Conservation (phyloP, 2,113 vertebrate genomes). For the Ornithorhynchus anatinus region DNA sequence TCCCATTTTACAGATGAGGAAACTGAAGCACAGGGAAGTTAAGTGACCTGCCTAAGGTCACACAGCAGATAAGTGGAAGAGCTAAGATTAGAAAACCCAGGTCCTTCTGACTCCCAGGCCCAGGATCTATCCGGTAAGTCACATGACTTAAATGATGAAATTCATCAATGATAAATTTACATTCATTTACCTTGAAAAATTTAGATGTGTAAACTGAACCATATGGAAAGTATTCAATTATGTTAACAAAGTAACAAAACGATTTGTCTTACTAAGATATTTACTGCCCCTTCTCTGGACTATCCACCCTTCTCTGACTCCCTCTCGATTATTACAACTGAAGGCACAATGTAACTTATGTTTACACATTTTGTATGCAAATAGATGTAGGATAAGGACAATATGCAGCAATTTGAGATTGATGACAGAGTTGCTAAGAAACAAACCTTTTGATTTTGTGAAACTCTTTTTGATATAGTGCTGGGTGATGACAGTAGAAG, state of each 20-base stretch:
- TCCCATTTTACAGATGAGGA: no score
- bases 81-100: no score
- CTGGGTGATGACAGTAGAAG: slow-evolving; percentile 63
- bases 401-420: slow-evolving; percentile 65
- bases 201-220: background rate
- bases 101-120: background rate
- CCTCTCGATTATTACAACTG: slow-evolving; percentile 17
- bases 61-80: background rate
- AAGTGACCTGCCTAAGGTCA: background rate
- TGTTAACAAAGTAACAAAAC: background rate
- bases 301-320: background rate
- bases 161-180: no score
- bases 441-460: slow-evolving; percentile 67
- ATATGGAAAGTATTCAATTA: background rate
- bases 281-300: background rate
- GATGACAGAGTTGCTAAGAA: slow-evolving; percentile 74
- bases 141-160: background rate
- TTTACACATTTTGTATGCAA: slow-evolving; percentile 69
- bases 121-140: background rate
- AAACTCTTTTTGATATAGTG: slow-evolving; percentile 65
- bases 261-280: background rate
- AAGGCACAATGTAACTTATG: slow-evolving; percentile 58
- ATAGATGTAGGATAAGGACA: slow-evolving; percentile 47
- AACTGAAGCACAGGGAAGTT: background rate
- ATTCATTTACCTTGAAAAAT: background rate